Percentiles rank a stretch among this genome's conserved stretches.
These are phyloP conservation scores for Chydorus sphaericus DNA, from an alignment of 2,888 invertebrate genomes.

Conservation along the genomic window DNA sequence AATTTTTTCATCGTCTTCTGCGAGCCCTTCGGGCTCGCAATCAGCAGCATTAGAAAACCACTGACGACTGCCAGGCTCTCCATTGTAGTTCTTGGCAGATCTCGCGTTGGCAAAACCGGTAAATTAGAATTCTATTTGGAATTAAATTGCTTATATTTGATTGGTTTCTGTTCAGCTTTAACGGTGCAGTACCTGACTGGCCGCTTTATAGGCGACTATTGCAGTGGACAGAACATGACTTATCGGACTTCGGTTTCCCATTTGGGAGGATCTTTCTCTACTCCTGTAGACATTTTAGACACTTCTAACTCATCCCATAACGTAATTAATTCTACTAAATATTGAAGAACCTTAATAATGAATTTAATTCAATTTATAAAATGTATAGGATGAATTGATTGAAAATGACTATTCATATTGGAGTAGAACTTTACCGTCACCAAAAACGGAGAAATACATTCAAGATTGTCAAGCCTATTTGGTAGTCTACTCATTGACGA, in stretches of 20 bases:
- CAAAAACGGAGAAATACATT: too few species aligned
- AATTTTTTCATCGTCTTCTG: too few species aligned
- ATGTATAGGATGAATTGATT: neutral
- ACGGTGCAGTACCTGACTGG: constrained; percentile 8
- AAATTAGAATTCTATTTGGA: neutral
- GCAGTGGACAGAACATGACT: constrained; percentile 1
- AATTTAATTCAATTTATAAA: neutral
- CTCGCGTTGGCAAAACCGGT: constrained; percentile 9
- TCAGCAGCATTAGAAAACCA: too few species aligned
- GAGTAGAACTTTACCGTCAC: too few species aligned
- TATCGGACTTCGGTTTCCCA: neutral
- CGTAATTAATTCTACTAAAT: neutral
- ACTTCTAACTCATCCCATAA: neutral
- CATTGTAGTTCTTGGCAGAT: neutral
- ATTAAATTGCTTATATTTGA: neutral
- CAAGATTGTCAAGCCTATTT: neutral
- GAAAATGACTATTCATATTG: too few species aligned
- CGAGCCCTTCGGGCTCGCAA: too few species aligned
- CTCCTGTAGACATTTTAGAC: constrained; percentile 4
- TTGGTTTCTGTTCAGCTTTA: neutral
- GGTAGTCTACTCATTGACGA: constrained; percentile 9
- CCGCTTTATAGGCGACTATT: constrained; percentile 9
- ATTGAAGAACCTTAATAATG: neutral
- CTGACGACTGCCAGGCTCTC: neutral
- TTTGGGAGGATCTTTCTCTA: neutral